Evolutionary conservation across 1,140 invertebrate species (phyloP), one percentile per base, ranked within the genome.

Genomic region (Scylla paramamosain): DNA sequence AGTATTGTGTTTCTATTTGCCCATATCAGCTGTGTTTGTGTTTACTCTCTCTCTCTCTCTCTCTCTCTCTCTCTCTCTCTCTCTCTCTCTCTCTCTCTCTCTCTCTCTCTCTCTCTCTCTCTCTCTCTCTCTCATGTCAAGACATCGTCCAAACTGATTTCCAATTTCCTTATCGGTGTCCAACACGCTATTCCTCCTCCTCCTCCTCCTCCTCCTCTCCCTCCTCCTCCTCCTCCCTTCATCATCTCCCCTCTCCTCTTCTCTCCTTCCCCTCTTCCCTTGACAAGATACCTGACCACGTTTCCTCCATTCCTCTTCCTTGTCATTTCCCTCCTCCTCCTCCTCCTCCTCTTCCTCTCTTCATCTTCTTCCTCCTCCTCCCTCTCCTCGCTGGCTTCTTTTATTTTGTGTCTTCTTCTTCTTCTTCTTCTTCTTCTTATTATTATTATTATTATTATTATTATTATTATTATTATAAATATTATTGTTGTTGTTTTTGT

Each of bases 81-180:
- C 84, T 86, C 84, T 86, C 84, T 86, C 84, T 86, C 84, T 86
- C 28, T 39, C 84, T 29, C 84, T 39, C 84, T 31, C 84, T 86
- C 84, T 39, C 45, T 88, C 86, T 46, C 25, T 88, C 86, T 46
- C 31, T 32, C 86, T 46, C 86, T 59, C 52, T 59, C 52, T 59
- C 52, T 59, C 52, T 14, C 10, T 59, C 16, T 20, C 25, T 39
- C 0, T 6, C 84, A 1, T 87, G 29, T 45, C n/a, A 16, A 16
- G 4, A 4, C 8, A 1, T 29, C 84, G 14, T 87, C 8, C 84
- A 16, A 0, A 12, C 52, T 59, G 12, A 59, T 59, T 59, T 59
- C 52, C 52, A 59, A 59, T 59, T 59, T 59, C 52, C 52, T 59
- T 59, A 59, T 59, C 52, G 20, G 12, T 12, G 10, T 59, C 52